Percentiles rank a stretch among this genome's conserved stretches.
Conservation (phyloP, 2,113 vertebrate genomes). For the Variabilichromis moorii region DNA sequence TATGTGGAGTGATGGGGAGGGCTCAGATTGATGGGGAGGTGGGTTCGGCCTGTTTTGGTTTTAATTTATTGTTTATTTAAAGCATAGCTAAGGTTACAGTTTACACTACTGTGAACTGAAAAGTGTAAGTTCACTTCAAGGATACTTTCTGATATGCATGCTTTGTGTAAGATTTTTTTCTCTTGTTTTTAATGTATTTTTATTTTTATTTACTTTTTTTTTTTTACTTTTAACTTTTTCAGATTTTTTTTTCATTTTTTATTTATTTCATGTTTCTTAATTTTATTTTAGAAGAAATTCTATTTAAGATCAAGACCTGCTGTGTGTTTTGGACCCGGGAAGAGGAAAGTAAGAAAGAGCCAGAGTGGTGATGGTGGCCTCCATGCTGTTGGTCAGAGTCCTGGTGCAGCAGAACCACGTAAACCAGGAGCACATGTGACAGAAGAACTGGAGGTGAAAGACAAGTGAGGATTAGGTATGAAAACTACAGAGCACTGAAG, state of each 20-base stretch:
- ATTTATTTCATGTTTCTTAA: background rate
- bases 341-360: conserved; percentile 86
- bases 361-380: conserved; percentile 80
- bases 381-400: conserved; percentile 92
- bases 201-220: background rate
- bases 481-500: background rate
- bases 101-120: background rate
- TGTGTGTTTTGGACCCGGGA: conserved; percentile 73
- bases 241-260: accelerated
- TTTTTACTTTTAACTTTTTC: background rate
- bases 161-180: background rate
- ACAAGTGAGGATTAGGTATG: background rate
- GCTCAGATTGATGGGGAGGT: background rate
- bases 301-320: conserved; percentile 71
- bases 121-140: background rate
- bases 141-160: background rate
- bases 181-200: background rate
- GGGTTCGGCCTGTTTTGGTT: background rate
- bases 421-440: conserved; percentile 95
- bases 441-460: conserved; percentile 75
- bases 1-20: background rate
- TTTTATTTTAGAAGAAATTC: background rate
- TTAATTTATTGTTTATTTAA: background rate
- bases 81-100: background rate
- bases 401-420: conserved; percentile 94